phyloP scores from a whole-genome alignment of 2,113 vertebrate genomes.

The Caracal caracal region DNA sequence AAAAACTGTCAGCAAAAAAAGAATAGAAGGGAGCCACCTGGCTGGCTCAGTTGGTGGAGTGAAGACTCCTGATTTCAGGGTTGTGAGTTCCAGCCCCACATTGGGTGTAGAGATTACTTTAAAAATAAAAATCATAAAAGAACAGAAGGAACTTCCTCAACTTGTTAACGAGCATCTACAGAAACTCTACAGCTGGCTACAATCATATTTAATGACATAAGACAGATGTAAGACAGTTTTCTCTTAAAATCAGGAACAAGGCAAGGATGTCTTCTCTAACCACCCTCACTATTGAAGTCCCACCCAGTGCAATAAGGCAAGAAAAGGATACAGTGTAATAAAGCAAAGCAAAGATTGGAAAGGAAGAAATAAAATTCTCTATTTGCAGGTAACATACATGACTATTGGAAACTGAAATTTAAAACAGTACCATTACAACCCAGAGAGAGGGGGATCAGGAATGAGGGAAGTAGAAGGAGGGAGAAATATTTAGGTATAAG shows the following conservation, averaged over 20 bases:
- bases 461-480: too few relatives aligned
- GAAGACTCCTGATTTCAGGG: too few relatives aligned
- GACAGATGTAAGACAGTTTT: background rate
- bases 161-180: background rate
- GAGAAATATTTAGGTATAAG: background rate
- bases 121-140: background rate
- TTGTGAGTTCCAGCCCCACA: too few relatives aligned
- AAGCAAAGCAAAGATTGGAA: background rate
- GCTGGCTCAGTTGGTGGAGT: too few relatives aligned
- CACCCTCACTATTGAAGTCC: background rate
- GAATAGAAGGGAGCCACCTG: background rate
- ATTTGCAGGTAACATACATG: background rate
- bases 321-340: background rate
- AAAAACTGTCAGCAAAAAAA: background rate
- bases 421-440: too few relatives aligned
- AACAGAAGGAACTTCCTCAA: background rate
- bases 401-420: too few relatives aligned
- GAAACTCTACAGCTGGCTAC: background rate
- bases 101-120: too few relatives aligned
- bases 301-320: background rate
- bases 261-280: background rate
- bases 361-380: background rate
- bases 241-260: background rate
- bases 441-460: too few relatives aligned
- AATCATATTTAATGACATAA: background rate